A percentile compares a stretch with the other conserved stretches of the same genome.
Evolutionary conservation across 2,113 vertebrate species (phyloP).

Genomic region (Abramis brama): DNA sequence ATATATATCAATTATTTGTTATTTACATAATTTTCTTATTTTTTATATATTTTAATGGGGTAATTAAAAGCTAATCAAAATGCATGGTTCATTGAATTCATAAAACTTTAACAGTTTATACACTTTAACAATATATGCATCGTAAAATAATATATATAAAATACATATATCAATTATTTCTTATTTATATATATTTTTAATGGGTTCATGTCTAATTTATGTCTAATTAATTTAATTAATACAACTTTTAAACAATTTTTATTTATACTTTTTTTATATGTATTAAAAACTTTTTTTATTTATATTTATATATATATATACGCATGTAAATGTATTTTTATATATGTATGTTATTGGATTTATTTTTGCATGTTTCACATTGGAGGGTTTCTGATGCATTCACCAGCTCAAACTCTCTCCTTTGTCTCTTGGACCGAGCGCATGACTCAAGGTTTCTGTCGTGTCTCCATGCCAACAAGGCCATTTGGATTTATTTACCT

Average conservation of each 20-base stretch:
- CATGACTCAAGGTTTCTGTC: slow-evolving; percentile 54
- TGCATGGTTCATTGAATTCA: no score
- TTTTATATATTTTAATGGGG: not conserved
- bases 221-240: no score
- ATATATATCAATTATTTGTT: not conserved
- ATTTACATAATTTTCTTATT: not conserved
- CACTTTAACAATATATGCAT: no score
- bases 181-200: not conserved
- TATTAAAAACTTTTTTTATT: no score
- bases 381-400: not conserved
- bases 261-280: no score
- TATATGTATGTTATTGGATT: not conserved
- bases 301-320: no score
- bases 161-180: not conserved
- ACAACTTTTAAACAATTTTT: no score
- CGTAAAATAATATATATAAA: not conserved
- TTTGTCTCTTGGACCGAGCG: not conserved
- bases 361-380: not conserved
- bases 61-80: no score
- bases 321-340: not conserved
- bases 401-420: no score
- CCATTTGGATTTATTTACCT: slow-evolving; percentile 47
- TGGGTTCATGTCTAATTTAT: no score
- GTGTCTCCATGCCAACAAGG: slow-evolving; percentile 55
- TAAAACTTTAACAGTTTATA: no score